phyloP scores from a whole-genome alignment of 2,888 invertebrate genomes.

The Adelphocoris suturalis region DNA sequence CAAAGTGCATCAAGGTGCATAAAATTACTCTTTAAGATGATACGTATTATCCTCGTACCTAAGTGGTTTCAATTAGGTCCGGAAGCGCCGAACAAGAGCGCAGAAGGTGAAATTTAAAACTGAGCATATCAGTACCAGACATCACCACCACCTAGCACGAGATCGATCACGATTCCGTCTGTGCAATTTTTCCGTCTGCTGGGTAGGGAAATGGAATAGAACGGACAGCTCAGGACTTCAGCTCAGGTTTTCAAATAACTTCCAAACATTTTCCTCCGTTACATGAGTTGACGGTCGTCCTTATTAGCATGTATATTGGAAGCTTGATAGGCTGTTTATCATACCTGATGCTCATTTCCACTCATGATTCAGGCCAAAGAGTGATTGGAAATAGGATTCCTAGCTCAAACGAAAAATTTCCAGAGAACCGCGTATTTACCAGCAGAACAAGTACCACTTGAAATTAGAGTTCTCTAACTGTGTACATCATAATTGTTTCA shows the following conservation, averaged over 20 bases:
- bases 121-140: neutral
- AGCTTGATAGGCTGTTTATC: neutral
- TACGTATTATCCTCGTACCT: too few relatives aligned
- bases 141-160: neutral
- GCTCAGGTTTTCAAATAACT: neutral
- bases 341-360: neutral
- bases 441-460: too few relatives aligned
- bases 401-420: too few relatives aligned
- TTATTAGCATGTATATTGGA: conserved; percentile 7
- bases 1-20: too few relatives aligned
- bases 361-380: neutral
- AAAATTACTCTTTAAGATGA: too few relatives aligned
- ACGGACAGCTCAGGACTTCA: neutral
- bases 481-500: too few relatives aligned
- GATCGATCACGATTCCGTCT: conserved; percentile 2
- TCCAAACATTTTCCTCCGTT: neutral
- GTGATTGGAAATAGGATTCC: too few relatives aligned
- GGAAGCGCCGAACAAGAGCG: neutral
- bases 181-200: conserved; percentile 8
- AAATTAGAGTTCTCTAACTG: too few relatives aligned
- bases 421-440: too few relatives aligned
- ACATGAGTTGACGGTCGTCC: neutral
- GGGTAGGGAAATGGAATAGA: conserved; percentile 20
- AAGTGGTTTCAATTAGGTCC: neutral
- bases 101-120: neutral